Evolutionary conservation across 2,888 invertebrate genomes (phyloP), one percentile per base, ranked within the genome.

Genomic region (Drosophila kambysellisi): DNA sequence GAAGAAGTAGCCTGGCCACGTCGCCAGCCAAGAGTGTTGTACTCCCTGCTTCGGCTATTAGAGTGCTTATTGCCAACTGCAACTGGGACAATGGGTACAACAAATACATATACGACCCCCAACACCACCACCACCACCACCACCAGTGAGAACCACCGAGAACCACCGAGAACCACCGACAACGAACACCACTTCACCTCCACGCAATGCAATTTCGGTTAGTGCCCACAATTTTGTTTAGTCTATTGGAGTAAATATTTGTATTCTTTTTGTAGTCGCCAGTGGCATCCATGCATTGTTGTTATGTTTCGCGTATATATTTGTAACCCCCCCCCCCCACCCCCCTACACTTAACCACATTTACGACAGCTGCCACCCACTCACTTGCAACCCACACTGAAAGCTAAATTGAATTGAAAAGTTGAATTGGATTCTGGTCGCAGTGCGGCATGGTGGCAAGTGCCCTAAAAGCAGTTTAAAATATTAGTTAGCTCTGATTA

Each of bases 221-320:
- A 89, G 84, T 89, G 84, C 76, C 76, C 89, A 88, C 83, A 81
- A 83, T 89, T 83, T 89, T 81, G 84, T 87, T 84, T 87, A 86
- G 87, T 83, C 72, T 73, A 79, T 82, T 52, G 70, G 30, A 68
- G 81, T 81, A 71, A 88, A 74, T 85, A 85, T 82, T 76, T 82
- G 75, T 86, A 78, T 73, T 64, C 41, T 71, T 56, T 58, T 61
- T 61, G 58, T 50, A 43, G 48, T 54, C 64, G 20, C 35, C n/a
- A 50, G 32, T 52, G 12, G 39, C 67, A 48, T 76, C 43, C 67
- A 48, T 76, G 67, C 76, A 76, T 85, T 85, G 82, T 82, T 71
- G 60, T 71, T 64, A 64, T 82, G 74, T 82, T 62, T 50, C 69
- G 67, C 53, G 52, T 66, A 62, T 43, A 73, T 69, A 81, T 74